Evolutionary conservation across 2,797 vertebrate genomes (phyloP).

Genomic region (Diplodus sargus): DNA sequence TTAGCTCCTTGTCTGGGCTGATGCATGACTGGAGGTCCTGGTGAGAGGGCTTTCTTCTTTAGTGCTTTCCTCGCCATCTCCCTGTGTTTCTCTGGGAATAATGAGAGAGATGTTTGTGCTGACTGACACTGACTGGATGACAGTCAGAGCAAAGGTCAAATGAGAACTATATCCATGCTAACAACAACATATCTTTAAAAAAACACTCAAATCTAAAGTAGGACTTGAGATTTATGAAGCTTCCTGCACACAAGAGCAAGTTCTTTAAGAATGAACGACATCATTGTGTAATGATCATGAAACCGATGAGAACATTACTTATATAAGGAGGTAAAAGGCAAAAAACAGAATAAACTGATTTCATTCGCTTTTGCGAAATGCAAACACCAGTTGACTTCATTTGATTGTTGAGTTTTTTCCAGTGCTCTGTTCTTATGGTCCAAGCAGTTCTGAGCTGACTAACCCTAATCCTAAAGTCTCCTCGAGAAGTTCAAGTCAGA

Average conservation of each 20-base stretch:
- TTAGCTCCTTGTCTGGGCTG: constrained; percentile 85
- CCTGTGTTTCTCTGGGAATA: constrained; percentile 89
- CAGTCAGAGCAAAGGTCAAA: not conserved
- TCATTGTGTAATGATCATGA: not conserved
- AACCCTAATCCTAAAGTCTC: no score
- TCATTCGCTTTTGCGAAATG: no score
- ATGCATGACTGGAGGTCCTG: constrained; percentile 78
- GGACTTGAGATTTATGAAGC: not conserved
- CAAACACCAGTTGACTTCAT: no score
- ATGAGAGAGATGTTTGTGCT: not conserved
- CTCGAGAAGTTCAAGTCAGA: not conserved
- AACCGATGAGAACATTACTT: not conserved
- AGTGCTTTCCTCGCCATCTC: constrained; percentile 91
- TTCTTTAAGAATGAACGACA: not conserved
- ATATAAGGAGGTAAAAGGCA: not conserved
- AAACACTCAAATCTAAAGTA: not conserved
- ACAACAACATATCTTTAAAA: not conserved
- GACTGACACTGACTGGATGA: not conserved
- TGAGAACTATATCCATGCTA: not conserved
- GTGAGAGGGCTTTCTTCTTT: constrained; percentile 90
- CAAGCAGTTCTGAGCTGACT: not conserved
- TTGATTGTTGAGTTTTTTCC: not conserved
- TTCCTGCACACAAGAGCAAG: not conserved
- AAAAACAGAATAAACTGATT: not conserved
- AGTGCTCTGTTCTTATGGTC: not conserved